phyloP scores from a whole-genome alignment of 2,113 vertebrate species.

The Oophaga pumilio region DNA sequence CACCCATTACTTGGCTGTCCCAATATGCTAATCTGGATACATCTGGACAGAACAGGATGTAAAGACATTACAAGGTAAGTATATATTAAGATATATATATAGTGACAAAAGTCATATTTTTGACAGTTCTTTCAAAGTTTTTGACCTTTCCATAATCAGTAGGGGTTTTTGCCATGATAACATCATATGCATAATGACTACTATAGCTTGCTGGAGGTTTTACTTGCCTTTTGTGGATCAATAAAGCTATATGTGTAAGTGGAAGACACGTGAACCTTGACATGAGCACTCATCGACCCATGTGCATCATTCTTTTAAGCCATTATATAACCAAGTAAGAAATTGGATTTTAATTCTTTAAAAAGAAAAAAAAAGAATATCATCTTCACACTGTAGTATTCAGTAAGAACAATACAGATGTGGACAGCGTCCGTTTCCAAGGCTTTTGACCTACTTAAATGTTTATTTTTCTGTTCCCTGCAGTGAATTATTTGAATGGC shows the following conservation, averaged over 20 bases:
- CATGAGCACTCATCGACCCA: background rate
- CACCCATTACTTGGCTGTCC: no score
- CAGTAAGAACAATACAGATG: slow-evolving; percentile 2
- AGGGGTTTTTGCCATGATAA: background rate
- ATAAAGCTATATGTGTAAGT: background rate
- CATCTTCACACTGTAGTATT: background rate
- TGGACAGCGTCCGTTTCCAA: slow-evolving; percentile 8
- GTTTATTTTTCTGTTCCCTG: slow-evolving; percentile 23
- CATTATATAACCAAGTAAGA: slow-evolving; percentile 10
- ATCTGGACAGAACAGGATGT: no score
- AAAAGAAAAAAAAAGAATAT: background rate
- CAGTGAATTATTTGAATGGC: slow-evolving; percentile 13
- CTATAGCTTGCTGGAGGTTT: background rate
- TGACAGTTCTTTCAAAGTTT: background rate
- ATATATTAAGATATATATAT: no score
- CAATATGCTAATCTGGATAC: no score
- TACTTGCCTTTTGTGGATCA: background rate
- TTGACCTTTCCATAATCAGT: background rate
- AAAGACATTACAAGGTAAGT: no score
- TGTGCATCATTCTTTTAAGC: background rate
- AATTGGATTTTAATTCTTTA: background rate
- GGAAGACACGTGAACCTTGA: background rate
- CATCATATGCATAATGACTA: background rate
- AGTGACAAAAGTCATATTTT: background rate
- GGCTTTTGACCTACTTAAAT: slow-evolving; percentile 14